Conservation (phyloP, 2,797 vertebrate species). For the Acipenser transmontanus region DNA sequence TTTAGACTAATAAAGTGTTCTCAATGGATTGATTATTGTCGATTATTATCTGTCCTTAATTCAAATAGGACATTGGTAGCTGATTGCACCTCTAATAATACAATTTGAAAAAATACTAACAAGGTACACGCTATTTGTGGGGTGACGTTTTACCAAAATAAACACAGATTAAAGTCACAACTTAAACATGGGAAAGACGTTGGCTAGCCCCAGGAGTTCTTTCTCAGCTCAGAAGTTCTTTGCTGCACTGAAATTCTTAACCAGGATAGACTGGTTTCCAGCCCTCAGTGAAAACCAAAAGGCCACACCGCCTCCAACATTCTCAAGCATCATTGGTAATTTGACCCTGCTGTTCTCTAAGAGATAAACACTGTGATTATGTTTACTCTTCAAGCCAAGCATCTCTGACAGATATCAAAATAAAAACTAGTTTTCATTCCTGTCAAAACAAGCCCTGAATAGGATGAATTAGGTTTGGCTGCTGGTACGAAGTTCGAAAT, state of each 20-base stretch:
- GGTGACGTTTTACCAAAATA: no score
- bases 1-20: no score
- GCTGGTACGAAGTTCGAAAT: neutral
- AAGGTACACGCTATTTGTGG: no score
- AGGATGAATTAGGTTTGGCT: neutral
- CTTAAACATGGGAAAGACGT: neutral
- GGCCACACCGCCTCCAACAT: neutral
- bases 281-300: neutral
- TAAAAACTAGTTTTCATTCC: neutral
- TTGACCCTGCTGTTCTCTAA: conserved; percentile 23
- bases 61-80: no score
- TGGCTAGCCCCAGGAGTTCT: neutral
- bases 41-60: no score
- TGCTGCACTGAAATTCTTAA: neutral
- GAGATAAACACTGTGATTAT: conserved; percentile 31
- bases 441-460: neutral
- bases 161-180: no score
- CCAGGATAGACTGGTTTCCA: neutral
- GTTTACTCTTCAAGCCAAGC: conserved; percentile 22
- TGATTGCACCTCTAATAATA: no score
- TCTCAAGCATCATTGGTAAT: conserved; percentile 10
- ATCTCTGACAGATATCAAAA: conserved; percentile 11
- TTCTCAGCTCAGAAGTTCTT: neutral
- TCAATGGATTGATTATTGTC: no score
- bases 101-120: no score